A percentile compares a stretch with the other conserved stretches of the same genome.
phyloP scores from a whole-genome alignment of 1,140 invertebrate genomes.

The Artemia franciscana region DNA sequence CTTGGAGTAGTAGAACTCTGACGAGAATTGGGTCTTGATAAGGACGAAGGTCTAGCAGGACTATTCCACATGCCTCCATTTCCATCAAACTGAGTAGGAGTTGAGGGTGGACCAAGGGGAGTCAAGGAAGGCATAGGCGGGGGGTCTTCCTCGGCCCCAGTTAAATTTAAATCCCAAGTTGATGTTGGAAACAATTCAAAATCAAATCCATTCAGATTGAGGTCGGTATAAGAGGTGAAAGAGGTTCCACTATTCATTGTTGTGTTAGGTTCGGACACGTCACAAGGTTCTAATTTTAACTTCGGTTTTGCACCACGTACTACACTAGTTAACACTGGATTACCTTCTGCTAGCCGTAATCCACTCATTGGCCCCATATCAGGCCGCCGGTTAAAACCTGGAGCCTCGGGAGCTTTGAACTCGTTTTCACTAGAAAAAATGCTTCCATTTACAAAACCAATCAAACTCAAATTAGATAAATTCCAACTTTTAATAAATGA shows the following conservation, averaged over 20 bases:
- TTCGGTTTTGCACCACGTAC: constrained; percentile 2
- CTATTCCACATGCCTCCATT: constrained; percentile 3
- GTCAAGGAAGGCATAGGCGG: constrained; percentile 2
- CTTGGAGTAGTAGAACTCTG: constrained; percentile 27
- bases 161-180: constrained; percentile 26
- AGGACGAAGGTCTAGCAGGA: background rate
- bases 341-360: background rate
- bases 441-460: background rate
- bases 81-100: constrained; percentile 3
- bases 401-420: background rate
- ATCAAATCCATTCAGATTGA: constrained; percentile 22
- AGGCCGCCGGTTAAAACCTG: background rate
- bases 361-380: background rate
- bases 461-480: background rate
- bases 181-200: constrained; percentile 31
- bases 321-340: constrained; percentile 9
- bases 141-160: constrained; percentile 1
- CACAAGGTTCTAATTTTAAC: background rate
- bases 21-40: constrained; percentile 29
- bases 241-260: background rate
- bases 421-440: background rate
- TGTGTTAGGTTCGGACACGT: background rate
- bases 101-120: constrained; percentile 1
- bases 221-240: constrained; percentile 16
- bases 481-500: too few species aligned